phyloP scores from a whole-genome alignment of 2,888 invertebrate genomes.

The Sesamia inferens region DNA sequence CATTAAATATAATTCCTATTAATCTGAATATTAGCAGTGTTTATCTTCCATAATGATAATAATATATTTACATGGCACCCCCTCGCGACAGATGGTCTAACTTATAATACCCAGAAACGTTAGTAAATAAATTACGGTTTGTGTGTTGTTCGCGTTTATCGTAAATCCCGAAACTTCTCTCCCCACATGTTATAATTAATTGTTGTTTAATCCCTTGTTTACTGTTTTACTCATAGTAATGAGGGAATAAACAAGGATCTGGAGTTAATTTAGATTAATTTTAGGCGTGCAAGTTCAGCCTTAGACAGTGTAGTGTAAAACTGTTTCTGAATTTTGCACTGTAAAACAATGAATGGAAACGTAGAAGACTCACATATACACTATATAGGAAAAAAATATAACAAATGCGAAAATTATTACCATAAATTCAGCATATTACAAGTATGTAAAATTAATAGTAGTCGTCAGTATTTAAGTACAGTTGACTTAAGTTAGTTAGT shows the following conservation, averaged over 20 bases:
- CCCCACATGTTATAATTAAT: conserved; percentile 39
- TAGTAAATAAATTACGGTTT: conserved; percentile 44
- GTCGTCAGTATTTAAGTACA: no score
- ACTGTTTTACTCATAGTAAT: conserved; percentile 30
- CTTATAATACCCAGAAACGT: conserved; percentile 7
- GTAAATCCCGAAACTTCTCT: conserved; percentile 33
- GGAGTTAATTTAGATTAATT: conserved; percentile 5
- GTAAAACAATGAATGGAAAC: no score
- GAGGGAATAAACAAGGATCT: conserved; percentile 14
- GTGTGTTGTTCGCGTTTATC: conserved; percentile 28
- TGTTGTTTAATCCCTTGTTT: conserved; percentile 39
- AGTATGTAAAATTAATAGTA: no score
- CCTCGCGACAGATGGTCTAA: conserved; percentile 30
- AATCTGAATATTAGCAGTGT: background rate
- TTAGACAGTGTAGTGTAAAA: background rate
- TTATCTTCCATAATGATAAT: conserved; percentile 30
- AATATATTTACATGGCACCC: conserved; percentile 4
- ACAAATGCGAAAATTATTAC: no score
- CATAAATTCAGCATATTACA: no score
- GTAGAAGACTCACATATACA: no score
- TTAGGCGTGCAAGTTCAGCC: background rate
- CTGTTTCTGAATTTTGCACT: background rate
- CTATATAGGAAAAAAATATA: no score
- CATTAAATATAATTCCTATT: background rate
- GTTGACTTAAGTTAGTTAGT: no score